A percentile compares a stretch with the other conserved stretches of the same genome.
Conservation (phyloP, 1,140 invertebrate species). For the Phymastichus coffea region DNA sequence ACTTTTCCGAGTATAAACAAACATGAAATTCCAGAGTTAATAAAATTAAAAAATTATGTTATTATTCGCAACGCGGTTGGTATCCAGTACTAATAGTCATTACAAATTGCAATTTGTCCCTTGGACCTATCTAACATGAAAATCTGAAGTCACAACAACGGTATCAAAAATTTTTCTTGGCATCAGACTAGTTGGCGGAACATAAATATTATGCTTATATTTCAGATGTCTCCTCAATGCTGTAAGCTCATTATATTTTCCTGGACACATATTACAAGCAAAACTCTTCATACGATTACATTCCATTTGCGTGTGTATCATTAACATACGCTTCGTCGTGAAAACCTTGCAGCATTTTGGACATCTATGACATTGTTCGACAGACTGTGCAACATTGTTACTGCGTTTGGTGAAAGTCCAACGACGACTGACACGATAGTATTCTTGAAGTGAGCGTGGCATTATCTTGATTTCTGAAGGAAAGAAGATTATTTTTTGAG, state of each 20-base stretch:
- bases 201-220: conserved; percentile 36
- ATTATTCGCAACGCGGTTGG: no score
- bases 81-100: no score
- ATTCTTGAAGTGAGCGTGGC: not conserved
- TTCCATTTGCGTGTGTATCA: conserved; percentile 36
- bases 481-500: no score
- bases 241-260: conserved; percentile 38
- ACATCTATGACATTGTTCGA: conserved; percentile 15
- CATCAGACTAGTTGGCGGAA: conserved; percentile 36
- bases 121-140: no score
- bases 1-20: no score
- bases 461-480: no score
- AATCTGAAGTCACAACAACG: no score
- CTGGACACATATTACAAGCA: conserved; percentile 38
- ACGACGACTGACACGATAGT: conserved; percentile 1
- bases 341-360: conserved; percentile 24
- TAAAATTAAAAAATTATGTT: no score
- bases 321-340: conserved; percentile 18
- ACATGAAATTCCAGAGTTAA: no score
- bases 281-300: conserved; percentile 35
- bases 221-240: conserved; percentile 38
- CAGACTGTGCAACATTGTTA: no score
- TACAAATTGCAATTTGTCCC: no score
- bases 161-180: conserved; percentile 4
- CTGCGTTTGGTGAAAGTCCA: not conserved